These are phyloP conservation scores for Cryptotis parvus DNA, from an alignment of 2,113 vertebrate genomes.

Conservation along the genomic window DNA sequence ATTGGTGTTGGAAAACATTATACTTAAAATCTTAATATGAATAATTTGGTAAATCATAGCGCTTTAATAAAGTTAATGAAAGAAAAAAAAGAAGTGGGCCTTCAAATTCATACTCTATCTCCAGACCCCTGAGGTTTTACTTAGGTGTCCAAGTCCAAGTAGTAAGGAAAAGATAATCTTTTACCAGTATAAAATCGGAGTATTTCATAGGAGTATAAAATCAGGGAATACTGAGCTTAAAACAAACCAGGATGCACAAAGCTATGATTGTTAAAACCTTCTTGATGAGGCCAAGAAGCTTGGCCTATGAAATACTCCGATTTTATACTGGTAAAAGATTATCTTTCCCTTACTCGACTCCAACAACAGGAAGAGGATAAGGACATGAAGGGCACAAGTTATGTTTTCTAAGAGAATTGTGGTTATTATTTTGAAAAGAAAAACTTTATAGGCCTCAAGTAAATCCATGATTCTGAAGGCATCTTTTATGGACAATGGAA, in stretches of 20 bases:
- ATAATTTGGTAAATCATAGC: too few species aligned
- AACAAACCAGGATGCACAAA: too few species aligned
- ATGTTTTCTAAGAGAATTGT: neutral
- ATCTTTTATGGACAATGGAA: neutral
- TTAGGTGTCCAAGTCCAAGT: neutral
- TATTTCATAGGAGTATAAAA: too few species aligned
- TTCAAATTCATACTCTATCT: neutral
- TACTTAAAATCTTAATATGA: too few species aligned
- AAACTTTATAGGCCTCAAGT: neutral
- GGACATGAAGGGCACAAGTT: constrained; percentile 29
- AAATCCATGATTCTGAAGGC: constrained; percentile 25
- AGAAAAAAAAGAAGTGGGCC: neutral
- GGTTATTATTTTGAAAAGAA: neutral
- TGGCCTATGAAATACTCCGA: too few species aligned
- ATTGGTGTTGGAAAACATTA: too few species aligned
- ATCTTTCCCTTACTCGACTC: neutral
- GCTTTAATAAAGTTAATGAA: too few species aligned
- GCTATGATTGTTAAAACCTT: too few species aligned
- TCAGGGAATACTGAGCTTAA: too few species aligned
- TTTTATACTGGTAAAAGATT: neutral
- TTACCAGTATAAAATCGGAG: neutral
- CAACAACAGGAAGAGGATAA: neutral
- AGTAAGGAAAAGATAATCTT: constrained; percentile 3
- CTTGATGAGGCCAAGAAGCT: too few species aligned
- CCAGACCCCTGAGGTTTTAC: neutral